These are phyloP conservation scores for Drosophila micromelanica DNA, from an alignment of 1,140 invertebrate species.

Conservation along the genomic window DNA sequence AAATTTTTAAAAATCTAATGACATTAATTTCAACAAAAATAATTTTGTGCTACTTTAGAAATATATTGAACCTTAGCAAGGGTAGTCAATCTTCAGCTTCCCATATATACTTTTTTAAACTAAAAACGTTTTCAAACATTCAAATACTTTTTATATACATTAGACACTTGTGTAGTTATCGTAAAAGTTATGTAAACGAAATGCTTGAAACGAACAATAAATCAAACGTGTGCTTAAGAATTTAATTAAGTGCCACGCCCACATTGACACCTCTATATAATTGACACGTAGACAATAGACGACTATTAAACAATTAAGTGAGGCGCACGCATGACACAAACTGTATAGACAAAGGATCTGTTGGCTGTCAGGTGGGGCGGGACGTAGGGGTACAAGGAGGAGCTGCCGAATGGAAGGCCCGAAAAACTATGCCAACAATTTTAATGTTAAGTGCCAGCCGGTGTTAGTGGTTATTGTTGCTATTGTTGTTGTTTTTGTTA, in stretches of 20 bases:
- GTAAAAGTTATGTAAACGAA: conserved; percentile 4
- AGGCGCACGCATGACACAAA: conserved; percentile 4
- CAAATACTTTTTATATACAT: conserved; percentile 9
- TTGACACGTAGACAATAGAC: conserved; percentile 22
- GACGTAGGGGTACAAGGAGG: background rate
- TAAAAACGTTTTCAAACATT: background rate
- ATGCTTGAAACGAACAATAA: conserved; percentile 22
- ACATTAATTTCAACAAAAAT: no score
- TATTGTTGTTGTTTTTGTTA: conserved; percentile 23
- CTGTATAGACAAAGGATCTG: conserved; percentile 7
- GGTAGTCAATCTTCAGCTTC: background rate
- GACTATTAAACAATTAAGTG: conserved; percentile 34
- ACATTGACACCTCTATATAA: conserved; percentile 56
- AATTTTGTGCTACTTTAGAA: no score
- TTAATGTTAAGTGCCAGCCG: conserved; percentile 73
- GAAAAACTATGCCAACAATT: conserved; percentile 78
- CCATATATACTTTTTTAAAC: background rate
- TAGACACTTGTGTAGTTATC: conserved; percentile 8
- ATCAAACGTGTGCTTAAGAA: conserved; percentile 55
- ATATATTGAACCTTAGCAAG: background rate
- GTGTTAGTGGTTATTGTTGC: conserved; percentile 30
- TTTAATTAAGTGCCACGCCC: conserved; percentile 69
- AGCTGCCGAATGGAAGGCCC: conserved; percentile 21
- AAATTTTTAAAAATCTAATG: no score
- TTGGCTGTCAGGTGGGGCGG: conserved; percentile 27